Conservation (phyloP, 2,888 invertebrate species). For the Noctua pronuba region DNA sequence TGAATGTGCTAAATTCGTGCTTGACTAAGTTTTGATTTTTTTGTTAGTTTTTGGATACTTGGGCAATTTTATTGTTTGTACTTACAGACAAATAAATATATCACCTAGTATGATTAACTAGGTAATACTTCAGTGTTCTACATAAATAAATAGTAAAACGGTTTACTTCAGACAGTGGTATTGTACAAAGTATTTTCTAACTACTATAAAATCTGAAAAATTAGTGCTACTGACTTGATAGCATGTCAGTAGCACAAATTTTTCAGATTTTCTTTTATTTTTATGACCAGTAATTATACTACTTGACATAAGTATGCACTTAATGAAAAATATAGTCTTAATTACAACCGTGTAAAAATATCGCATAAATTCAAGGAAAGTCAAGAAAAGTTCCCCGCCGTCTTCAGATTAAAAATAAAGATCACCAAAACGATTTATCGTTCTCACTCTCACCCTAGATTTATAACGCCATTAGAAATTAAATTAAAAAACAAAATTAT, state of each 20-base stretch:
- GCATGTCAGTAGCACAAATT: not conserved
- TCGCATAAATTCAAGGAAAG: slow-evolving; percentile 31
- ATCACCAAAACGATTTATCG: slow-evolving; percentile 76
- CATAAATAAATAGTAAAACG: too few species aligned
- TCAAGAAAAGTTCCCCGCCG: slow-evolving; percentile 46
- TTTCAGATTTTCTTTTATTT: not conserved
- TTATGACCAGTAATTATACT: not conserved
- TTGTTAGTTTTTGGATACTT: not conserved
- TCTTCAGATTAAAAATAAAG: slow-evolving; percentile 70
- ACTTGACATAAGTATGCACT: not conserved
- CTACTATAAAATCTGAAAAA: too few species aligned
- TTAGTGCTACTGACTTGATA: too few species aligned
- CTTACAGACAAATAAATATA: not conserved
- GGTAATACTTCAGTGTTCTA: not conserved
- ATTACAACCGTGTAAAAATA: slow-evolving; percentile 23
- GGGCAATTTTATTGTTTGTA: not conserved
- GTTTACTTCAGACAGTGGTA: not conserved
- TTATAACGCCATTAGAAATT: slow-evolving; percentile 87
- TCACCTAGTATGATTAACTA: not conserved
- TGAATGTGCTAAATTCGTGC: not conserved
- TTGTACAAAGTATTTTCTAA: not conserved
- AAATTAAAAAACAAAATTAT: slow-evolving; percentile 90
- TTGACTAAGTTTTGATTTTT: not conserved
- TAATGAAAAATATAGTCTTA: slow-evolving; percentile 3
- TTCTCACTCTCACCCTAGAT: slow-evolving; percentile 78